phyloP scores from a whole-genome alignment of 2,888 invertebrate genomes.

The Gastracanthus pulcherrimus region DNA sequence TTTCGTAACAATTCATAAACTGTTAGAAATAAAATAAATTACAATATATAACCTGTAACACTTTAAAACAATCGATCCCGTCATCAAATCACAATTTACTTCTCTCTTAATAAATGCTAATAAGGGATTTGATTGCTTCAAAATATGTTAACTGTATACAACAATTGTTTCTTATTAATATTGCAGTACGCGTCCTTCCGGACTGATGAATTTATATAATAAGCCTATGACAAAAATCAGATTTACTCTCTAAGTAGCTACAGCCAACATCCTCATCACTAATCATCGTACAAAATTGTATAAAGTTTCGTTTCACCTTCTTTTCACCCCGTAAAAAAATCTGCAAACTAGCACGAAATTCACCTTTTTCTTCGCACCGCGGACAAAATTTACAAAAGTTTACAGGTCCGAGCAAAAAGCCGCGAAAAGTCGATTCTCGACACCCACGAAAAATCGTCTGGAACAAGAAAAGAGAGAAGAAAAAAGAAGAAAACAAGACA shows the following conservation, averaged over 20 bases:
- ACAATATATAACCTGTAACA: background rate
- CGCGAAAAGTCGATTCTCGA: constrained; percentile 17
- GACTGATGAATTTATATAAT: constrained; percentile 15
- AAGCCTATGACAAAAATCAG: constrained; percentile 25
- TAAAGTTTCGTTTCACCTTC: constrained; percentile 53
- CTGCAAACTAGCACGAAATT: constrained; percentile 28
- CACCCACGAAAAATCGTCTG: constrained; percentile 4
- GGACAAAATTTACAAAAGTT: constrained; percentile 51
- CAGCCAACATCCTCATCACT: constrained; percentile 2
- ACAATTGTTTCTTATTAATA: constrained; percentile 40
- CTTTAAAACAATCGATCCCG: constrained; percentile 38
- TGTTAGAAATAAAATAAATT: constrained; percentile 43
- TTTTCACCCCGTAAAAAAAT: constrained; percentile 36
- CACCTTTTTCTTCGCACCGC: constrained; percentile 36
- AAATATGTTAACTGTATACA: constrained; percentile 18
- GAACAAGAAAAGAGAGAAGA: constrained; percentile 39
- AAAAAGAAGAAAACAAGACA: constrained; percentile 44
- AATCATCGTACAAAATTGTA: constrained; percentile 54
- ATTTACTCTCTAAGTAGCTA: constrained; percentile 20
- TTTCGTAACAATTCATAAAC: constrained; percentile 35
- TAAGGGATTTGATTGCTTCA: constrained; percentile 32
- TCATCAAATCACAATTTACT: background rate
- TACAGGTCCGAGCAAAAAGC: constrained; percentile 31
- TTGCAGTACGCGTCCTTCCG: background rate
- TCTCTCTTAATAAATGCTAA: constrained; percentile 12